Base-by-base conservation (phyloP, 2,888 invertebrate genomes). In the Ctena decussata region DNA sequence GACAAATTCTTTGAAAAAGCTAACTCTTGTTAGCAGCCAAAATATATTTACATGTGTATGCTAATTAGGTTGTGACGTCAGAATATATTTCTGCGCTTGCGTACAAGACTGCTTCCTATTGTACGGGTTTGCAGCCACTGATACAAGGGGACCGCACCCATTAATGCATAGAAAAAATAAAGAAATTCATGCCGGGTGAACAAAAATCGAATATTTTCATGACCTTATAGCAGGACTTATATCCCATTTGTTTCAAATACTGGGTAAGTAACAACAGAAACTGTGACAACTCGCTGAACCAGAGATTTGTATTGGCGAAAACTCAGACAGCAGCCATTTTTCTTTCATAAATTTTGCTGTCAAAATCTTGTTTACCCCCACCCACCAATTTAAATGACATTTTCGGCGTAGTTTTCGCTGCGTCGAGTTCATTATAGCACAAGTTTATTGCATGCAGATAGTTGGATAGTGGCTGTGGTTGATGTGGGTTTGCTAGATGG, bases 121-220 rank as follows among this genome's bases (percentile, higher is more conserved):
- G 65, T 24, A 65, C 65, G 65, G 65, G 65, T 65, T 65, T 35
- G 18, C 65, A 65, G 12, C 35, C 18, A 65, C 15, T 21, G 35
- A 65, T 65, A 32, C 65, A 65, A 35, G 65, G 65, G 65, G 65
- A 88, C 88, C 88, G 88, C 88, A 88, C 88, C 88, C 88, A 77
- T 84, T 65, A 83, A 80, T 84, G 88, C 84, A 88, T 84, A 75
- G 70, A 79, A 84, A 88, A 84, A 87, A 60, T 65, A 79, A 57
- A 81, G 12, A 77, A 84, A 49, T 79, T 77, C 41, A 85, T 87
- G 85, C 88, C 85, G 88, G 88, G 82, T 85, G 85, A 84, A 57
- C 81, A 70, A 84, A 75, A 60, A 49, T 79, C 75, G 83, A 37
- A 72, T 27, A 73, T 85, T 39, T 88, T 77, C 84, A 88, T 88